Base-by-base conservation (phyloP, 1,140 invertebrate species). In the Cataglyphis hispanica region DNA sequence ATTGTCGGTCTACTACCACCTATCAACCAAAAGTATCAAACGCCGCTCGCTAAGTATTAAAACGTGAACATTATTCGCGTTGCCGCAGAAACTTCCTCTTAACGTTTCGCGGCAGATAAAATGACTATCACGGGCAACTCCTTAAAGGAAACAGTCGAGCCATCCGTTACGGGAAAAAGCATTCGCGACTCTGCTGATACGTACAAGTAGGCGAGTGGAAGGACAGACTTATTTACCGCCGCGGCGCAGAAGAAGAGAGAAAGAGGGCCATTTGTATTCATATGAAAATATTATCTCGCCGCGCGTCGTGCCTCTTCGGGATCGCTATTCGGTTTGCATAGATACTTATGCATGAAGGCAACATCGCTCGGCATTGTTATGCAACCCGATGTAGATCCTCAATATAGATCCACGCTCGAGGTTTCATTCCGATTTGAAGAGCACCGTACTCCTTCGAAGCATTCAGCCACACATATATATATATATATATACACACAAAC, bases 291-390 rank as follows among this genome's bases (percentile, higher is more conserved):
- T 92, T 92, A 92, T 92, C 91, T 90, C 87, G 77, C 85, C 86
- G 89, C 86, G 85, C 91, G 87, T 91, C 87, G 86, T 87, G 89
- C 91, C 91, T 92, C 91, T 92, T 91, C 91, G 86, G 67, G 89
- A 89, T 91, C 90, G 91, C 90, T 92, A 92, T 92, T 92, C 89
- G 91, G 90, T 92, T 91, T 92, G 90, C 91, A 92, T 92, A 92
- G 91, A 92, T 92, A 92, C 91, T 90, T 92, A 92, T 92, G 91
- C 91, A 92, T 92, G 91, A 92, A 92, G 90, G 85, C 87, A 91
- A 90, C 91, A 91, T 91, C 87, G 84, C 86, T 88, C 80, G 88
- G 89, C 89, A 92, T 92, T 92, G 90, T 92, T 92, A 92, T 92
- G 90, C 91, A 92, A 92, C 87, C 69, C 87, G 89, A 75, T 89